phyloP scores from a whole-genome alignment of 2,888 invertebrate species.

The Chalcosyrphus nemorum region DNA sequence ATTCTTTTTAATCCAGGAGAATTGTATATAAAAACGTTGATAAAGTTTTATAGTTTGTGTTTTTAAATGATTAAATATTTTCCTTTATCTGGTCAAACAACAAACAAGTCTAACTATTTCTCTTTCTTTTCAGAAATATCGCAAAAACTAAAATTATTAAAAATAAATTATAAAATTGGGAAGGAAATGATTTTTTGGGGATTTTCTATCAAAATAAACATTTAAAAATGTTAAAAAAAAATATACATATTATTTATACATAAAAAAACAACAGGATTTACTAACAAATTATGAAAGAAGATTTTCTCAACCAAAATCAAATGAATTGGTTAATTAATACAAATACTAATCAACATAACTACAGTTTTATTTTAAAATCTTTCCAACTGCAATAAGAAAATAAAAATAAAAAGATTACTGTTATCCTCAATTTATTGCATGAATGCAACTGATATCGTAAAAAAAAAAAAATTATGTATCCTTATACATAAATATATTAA shows the following conservation, averaged over 20 bases:
- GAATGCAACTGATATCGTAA: constrained; percentile 27
- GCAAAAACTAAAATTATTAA: constrained; percentile 63
- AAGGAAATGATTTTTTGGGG: constrained; percentile 53
- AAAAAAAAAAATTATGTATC: constrained; percentile 37
- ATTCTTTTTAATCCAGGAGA: too few relatives aligned
- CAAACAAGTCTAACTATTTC: not conserved
- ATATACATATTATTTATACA: constrained; percentile 19
- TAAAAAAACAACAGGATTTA: not conserved
- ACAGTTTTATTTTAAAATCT: constrained; percentile 25
- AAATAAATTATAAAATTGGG: constrained; percentile 55
- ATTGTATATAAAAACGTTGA: too few relatives aligned
- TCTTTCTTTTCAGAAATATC: constrained; percentile 62
- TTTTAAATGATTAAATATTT: not conserved
- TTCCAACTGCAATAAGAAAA: constrained; percentile 31
- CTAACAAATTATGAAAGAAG: constrained; percentile 1
- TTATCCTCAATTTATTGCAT: not conserved
- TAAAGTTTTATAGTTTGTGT: too few relatives aligned
- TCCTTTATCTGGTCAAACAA: not conserved
- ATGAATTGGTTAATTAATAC: constrained; percentile 12
- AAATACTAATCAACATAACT: constrained; percentile 17
- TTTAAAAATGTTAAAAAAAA: constrained; percentile 54
- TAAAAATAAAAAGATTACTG: not conserved
- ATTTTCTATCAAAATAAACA: constrained; percentile 64
- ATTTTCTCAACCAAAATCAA: constrained; percentile 17
- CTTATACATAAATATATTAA: constrained; percentile 33